These are phyloP conservation scores for Jacana jacana DNA, from an alignment of 2,113 vertebrate genomes.

Conservation along the genomic window DNA sequence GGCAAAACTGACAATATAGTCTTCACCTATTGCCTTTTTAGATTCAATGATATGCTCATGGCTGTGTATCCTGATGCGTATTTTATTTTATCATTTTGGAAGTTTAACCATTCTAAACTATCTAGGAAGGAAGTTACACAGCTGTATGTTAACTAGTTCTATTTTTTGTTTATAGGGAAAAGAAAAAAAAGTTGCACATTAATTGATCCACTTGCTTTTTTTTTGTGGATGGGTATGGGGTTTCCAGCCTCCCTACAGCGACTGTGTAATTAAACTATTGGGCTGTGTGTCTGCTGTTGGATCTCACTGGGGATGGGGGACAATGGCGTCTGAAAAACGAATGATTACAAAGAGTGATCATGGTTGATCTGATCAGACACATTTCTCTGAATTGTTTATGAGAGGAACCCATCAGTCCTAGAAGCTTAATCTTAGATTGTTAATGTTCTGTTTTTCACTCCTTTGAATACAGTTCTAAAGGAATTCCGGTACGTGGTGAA, in stretches of 20 bases:
- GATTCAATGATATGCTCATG: constrained; percentile 26
- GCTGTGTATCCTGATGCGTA: neutral
- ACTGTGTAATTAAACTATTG: constrained; percentile 33
- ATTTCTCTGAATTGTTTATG: constrained; percentile 26
- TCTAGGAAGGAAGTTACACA: constrained; percentile 39
- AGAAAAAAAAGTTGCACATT: constrained; percentile 23
- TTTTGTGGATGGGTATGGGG: neutral
- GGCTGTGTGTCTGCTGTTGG: constrained; percentile 66
- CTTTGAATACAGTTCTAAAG: constrained; percentile 68
- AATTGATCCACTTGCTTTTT: constrained; percentile 16
- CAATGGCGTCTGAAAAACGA: constrained; percentile 32
- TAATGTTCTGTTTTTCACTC: constrained; percentile 64
- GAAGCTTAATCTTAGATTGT: constrained; percentile 22
- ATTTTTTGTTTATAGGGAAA: neutral
- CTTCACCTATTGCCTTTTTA: constrained; percentile 61
- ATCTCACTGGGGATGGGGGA: constrained; percentile 35
- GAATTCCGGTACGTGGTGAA: constrained; percentile 69
- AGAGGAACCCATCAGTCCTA: constrained; percentile 52
- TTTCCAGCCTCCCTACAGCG: constrained; percentile 50
- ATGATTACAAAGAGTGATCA: constrained; percentile 11
- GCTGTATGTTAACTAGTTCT: constrained; percentile 45
- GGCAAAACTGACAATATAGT: constrained; percentile 40
- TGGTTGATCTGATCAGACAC: constrained; percentile 59
- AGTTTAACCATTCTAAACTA: neutral
- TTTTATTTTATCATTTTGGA: neutral